Percentiles rank a stretch among this genome's conserved stretches.
These are phyloP conservation scores for Chrysocyon brachyurus DNA, from an alignment of 2,797 vertebrate species.

Conservation along the genomic window DNA sequence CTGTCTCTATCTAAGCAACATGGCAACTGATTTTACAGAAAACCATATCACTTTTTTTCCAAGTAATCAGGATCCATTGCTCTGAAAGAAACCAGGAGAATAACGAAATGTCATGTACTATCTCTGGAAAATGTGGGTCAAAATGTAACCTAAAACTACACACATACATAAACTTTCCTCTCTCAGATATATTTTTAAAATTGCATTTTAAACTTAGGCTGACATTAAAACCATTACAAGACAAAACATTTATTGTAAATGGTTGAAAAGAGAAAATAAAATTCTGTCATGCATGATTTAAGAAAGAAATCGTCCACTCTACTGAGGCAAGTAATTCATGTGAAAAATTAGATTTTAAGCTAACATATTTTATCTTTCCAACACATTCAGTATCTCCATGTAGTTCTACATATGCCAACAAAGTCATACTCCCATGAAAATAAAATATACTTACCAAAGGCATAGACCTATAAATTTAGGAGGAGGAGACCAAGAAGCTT, in stretches of 20 bases:
- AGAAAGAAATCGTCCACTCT: constrained; percentile 44
- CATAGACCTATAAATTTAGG: constrained; percentile 67
- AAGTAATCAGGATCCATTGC: neutral
- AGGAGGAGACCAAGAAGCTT: constrained; percentile 71
- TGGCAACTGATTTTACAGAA: constrained; percentile 27
- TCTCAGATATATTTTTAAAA: constrained; percentile 27
- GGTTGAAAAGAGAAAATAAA: constrained; percentile 70
- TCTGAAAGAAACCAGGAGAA: neutral
- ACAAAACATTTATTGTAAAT: constrained; percentile 76
- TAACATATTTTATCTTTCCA: constrained; percentile 74
- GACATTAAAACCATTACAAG: constrained; percentile 57
- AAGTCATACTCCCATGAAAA: constrained; percentile 68
- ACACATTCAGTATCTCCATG: constrained; percentile 58
- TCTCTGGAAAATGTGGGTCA: constrained; percentile 40
- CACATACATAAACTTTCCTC: neutral
- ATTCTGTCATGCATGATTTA: constrained; percentile 68
- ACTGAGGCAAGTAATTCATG: constrained; percentile 72
- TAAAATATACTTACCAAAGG: constrained; percentile 73
- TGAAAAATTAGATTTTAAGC: constrained; percentile 81
- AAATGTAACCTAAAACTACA: constrained; percentile 26
- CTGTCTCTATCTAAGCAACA: neutral
- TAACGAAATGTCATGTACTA: neutral
- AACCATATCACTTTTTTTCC: neutral
- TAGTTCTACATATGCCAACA: constrained; percentile 36
- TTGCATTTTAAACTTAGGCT: neutral